These are phyloP conservation scores for Diadema setosum DNA, from an alignment of 35 echinoderm and acorn worm species.

Conservation along the genomic window DNA sequence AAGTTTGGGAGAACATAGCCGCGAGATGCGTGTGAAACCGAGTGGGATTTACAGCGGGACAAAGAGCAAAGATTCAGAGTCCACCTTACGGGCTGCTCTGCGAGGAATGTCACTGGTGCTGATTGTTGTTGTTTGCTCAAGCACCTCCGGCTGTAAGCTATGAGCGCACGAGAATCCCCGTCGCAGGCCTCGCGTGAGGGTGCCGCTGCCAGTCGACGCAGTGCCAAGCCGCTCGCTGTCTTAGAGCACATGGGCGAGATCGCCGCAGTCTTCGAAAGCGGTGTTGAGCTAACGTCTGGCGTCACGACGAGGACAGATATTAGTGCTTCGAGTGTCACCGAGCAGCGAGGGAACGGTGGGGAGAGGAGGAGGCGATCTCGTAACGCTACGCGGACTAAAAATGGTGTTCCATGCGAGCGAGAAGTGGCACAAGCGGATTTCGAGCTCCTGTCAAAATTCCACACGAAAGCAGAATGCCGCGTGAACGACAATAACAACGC, in stretches of 20 bases:
- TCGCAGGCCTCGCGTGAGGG: background rate
- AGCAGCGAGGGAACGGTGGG: background rate
- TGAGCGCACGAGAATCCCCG: background rate
- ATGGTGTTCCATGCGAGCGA: too few species aligned
- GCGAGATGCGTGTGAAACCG: background rate
- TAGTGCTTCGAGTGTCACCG: background rate
- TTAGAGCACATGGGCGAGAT: conserved; percentile 18
- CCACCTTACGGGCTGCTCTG: background rate
- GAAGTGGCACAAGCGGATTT: background rate
- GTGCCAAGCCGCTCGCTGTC: background rate
- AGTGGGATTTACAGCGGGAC: background rate
- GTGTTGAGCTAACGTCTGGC: background rate
- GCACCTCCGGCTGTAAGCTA: background rate
- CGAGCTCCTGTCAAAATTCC: background rate
- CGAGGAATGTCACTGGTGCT: background rate
- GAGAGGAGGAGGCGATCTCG: background rate
- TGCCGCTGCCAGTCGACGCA: background rate
- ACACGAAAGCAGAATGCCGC: background rate
- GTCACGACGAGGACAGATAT: background rate
- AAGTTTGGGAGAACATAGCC: background rate
- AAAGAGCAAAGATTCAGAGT: conserved; percentile 3
- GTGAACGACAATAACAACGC: conserved; percentile 17
- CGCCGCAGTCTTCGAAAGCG: background rate
- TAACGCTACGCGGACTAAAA: background rate
- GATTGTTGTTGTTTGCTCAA: background rate